These are phyloP conservation scores for Pterocles gutturalis DNA, from an alignment of 2,113 vertebrate genomes.

Conservation along the genomic window DNA sequence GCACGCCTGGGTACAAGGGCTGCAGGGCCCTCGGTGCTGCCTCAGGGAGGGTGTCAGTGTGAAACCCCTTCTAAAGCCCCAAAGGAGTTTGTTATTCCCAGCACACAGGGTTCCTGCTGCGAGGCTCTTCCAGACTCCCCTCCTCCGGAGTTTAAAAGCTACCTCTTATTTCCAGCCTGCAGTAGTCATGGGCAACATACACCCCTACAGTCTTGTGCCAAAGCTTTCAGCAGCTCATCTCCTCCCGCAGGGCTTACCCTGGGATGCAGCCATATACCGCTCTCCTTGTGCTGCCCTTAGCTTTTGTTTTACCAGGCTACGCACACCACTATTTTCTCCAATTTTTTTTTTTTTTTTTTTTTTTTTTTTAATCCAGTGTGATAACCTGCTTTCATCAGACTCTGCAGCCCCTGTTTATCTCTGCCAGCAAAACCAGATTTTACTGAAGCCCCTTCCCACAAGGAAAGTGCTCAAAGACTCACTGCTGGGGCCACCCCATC, in stretches of 20 bases:
- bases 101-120: not conserved
- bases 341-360: not conserved
- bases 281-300: constrained; percentile 46
- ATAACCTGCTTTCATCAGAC: not conserved
- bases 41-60: accelerated
- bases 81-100: not conserved
- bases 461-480: not conserved
- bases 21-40: not conserved
- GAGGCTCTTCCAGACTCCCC: not conserved
- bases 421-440: not conserved
- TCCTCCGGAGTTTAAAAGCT: not conserved
- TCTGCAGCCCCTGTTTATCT: not conserved
- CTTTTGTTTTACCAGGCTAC: constrained; percentile 17
- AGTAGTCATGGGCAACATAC: not conserved
- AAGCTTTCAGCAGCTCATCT: not conserved
- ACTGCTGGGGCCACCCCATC: accelerated
- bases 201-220: not conserved
- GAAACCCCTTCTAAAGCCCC: not conserved
- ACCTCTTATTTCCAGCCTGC: not conserved
- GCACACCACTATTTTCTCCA: not conserved
- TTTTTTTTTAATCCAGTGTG: no score
- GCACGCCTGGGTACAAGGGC: accelerated
- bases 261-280: not conserved
- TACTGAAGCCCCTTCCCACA: not conserved
- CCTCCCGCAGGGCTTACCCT: not conserved